phyloP scores from a whole-genome alignment of 2,113 vertebrate species.

The Pogona vitticeps region DNA sequence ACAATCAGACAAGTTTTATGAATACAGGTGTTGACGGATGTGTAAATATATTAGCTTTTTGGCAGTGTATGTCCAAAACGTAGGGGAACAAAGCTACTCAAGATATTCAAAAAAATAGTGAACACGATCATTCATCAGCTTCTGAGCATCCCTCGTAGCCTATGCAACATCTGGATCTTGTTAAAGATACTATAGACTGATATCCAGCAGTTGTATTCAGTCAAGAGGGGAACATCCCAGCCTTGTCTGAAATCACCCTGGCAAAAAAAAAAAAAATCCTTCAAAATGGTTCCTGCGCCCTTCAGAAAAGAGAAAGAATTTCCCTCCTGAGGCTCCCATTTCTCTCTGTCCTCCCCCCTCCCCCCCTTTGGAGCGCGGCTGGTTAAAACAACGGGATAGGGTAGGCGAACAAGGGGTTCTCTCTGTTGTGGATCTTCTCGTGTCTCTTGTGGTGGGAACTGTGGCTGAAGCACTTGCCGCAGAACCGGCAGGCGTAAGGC shows the following conservation, averaged over 20 bases:
- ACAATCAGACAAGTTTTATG: too few relatives aligned
- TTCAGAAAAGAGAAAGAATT: not conserved
- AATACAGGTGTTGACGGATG: too few relatives aligned
- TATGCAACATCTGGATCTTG: not conserved
- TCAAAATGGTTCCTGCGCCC: not conserved
- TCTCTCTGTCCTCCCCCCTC: not conserved
- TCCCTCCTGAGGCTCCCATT: not conserved
- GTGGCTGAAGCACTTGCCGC: conserved; percentile 70
- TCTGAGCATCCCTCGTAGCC: not conserved
- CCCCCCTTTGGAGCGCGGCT: not conserved
- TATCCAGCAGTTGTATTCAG: not conserved
- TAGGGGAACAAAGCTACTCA: not conserved
- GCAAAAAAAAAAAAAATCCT: too few relatives aligned
- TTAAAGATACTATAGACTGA: not conserved
- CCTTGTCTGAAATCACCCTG: not conserved
- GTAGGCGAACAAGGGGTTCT: conserved; percentile 33
- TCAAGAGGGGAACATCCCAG: not conserved
- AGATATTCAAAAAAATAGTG: not conserved
- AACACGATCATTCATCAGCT: not conserved
- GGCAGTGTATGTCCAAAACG: not conserved
- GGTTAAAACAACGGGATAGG: conserved; percentile 23
- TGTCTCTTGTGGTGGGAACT: conserved; percentile 74
- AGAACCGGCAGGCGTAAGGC: conserved; percentile 61
- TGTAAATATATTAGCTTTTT: not conserved
- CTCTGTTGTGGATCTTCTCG: conserved; percentile 63